phyloP scores from a whole-genome alignment of 1,140 invertebrate genomes.

The Aricia agestis region DNA sequence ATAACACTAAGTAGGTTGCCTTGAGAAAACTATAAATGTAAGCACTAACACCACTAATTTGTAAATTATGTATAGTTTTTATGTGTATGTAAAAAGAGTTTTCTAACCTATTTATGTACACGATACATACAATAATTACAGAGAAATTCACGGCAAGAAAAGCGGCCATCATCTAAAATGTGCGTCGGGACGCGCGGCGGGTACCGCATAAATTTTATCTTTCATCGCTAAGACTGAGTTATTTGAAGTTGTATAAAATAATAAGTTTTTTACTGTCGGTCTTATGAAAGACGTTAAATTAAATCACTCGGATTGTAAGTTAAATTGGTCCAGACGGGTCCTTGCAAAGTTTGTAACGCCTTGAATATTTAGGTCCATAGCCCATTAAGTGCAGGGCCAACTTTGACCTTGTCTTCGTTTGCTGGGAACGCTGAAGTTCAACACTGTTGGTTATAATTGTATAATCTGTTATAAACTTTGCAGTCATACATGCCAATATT shows the following conservation, averaged over 20 bases:
- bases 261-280: conserved; percentile 5
- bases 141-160: neutral
- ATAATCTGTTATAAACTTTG: too few species aligned
- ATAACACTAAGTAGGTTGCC: too few species aligned
- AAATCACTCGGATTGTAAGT: neutral
- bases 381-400: neutral
- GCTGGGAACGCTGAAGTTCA: neutral
- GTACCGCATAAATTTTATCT: neutral
- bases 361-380: neutral
- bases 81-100: too few species aligned
- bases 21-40: too few species aligned
- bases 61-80: too few species aligned
- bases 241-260: neutral
- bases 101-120: too few species aligned
- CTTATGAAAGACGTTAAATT: conserved; percentile 11
- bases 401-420: neutral
- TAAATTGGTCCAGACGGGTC: conserved; percentile 6
- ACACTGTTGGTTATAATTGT: too few species aligned
- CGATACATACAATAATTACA: too few species aligned
- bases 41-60: too few species aligned
- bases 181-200: neutral
- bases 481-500: too few species aligned
- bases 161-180: neutral
- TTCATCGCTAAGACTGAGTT: conserved; percentile 2
- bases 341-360: neutral